Evolutionary conservation across 2,113 vertebrate genomes (phyloP).

Genomic region (Varanus komodoensis): DNA sequence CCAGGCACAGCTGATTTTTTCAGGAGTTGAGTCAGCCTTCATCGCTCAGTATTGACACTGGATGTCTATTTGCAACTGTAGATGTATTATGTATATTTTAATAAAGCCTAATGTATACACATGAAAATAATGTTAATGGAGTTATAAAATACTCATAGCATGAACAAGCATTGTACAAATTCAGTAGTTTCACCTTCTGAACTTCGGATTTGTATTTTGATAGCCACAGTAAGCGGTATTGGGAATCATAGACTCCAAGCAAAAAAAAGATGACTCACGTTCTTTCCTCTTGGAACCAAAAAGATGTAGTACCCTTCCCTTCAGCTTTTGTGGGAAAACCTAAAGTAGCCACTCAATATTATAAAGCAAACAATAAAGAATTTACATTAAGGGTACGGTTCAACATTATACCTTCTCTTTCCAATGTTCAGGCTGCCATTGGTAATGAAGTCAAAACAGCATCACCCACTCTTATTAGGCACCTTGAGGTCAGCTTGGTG

Average conservation of each 20-base stretch:
- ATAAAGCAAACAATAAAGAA: background rate
- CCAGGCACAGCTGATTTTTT: conserved; percentile 50
- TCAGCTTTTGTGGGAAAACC: background rate
- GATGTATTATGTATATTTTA: conserved; percentile 23
- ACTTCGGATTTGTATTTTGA: background rate
- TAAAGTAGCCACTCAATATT: background rate
- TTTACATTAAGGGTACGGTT: background rate
- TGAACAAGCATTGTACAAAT: background rate
- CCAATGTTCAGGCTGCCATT: background rate
- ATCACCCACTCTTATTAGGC: background rate
- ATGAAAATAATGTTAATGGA: conserved; percentile 14
- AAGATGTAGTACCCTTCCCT: background rate
- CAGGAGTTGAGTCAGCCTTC: conserved; percentile 42
- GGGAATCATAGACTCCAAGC: background rate
- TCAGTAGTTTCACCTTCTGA: background rate
- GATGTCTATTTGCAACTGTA: conserved; percentile 40
- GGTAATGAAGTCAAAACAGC: background rate
- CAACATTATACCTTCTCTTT: rapidly evolving
- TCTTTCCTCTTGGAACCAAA: background rate
- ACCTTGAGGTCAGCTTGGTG: no score
- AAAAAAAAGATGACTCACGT: background rate
- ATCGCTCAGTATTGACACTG: background rate
- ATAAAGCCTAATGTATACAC: conserved; percentile 6
- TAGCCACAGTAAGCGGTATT: background rate
- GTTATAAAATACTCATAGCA: conserved; percentile 38